These are phyloP conservation scores for Drosophila ustulata DNA, from an alignment of 2,888 invertebrate genomes.

Conservation along the genomic window DNA sequence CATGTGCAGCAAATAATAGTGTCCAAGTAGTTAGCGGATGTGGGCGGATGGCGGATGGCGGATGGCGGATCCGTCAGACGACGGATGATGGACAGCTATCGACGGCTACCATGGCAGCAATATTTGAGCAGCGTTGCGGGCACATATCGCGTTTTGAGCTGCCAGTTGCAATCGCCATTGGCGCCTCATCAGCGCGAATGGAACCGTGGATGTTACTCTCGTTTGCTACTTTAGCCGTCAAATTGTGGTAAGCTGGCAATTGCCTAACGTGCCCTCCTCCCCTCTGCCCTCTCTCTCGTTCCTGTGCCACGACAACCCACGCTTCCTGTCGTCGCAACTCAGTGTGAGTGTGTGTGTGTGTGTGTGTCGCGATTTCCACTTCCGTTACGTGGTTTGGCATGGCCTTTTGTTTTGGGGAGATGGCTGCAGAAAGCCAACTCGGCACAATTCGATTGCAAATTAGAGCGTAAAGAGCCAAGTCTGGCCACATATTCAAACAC, in stretches of 20 bases:
- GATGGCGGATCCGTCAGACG: not conserved
- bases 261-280: slow-evolving; percentile 14
- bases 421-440: slow-evolving; percentile 19
- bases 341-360: slow-evolving; percentile 6
- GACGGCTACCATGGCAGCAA: slow-evolving; percentile 35
- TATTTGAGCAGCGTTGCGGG: slow-evolving; percentile 55
- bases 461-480: slow-evolving; percentile 57
- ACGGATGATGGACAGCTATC: slow-evolving; percentile 4
- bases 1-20: slow-evolving; percentile 48
- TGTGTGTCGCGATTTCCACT: slow-evolving; percentile 58
- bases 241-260: slow-evolving; percentile 64
- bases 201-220: slow-evolving; percentile 20
- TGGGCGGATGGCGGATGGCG: slow-evolving; percentile 8
- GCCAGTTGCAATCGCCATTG: slow-evolving; percentile 31
- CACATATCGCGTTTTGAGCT: slow-evolving; percentile 40
- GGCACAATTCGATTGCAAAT: slow-evolving; percentile 56
- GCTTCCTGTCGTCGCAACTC: slow-evolving; percentile 25
- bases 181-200: slow-evolving; percentile 45
- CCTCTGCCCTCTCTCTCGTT: not conserved
- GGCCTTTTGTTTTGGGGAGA: slow-evolving; percentile 37
- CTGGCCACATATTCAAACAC: slow-evolving; percentile 52
- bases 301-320: not conserved
- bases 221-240: slow-evolving; percentile 51
- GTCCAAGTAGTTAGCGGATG: slow-evolving; percentile 50
- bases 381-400: slow-evolving; percentile 48